Conservation (phyloP, 2,888 invertebrate genomes). For the Parnassius mnemosyne region DNA sequence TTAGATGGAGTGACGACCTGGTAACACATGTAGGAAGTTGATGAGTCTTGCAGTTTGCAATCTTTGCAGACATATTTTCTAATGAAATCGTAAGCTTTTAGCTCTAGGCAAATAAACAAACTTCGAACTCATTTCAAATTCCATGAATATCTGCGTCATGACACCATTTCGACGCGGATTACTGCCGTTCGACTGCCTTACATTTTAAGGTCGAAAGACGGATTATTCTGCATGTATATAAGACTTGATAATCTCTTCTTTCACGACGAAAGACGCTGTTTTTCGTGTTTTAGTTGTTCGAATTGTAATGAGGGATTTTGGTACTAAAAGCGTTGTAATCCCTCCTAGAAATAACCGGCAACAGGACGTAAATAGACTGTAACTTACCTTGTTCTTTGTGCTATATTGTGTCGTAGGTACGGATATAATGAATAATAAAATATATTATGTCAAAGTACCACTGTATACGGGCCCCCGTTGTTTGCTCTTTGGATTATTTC, state of each 20-base stretch:
- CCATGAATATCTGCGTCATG: constrained; percentile 13
- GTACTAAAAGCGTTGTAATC: not conserved
- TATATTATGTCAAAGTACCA: constrained; percentile 1
- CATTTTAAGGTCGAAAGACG: constrained; percentile 15
- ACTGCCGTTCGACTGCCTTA: constrained; percentile 5
- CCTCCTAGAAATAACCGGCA: not conserved
- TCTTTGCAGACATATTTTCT: no score
- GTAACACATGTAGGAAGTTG: no score
- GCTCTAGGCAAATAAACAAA: constrained; percentile 14
- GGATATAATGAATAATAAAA: not conserved
- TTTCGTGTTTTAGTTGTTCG: no score
- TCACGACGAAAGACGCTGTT: not conserved
- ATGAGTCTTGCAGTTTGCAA: no score
- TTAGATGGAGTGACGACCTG: no score
- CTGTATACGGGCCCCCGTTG: not conserved
- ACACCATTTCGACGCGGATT: constrained; percentile 8
- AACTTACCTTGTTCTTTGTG: no score
- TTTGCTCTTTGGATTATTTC: constrained; percentile 8
- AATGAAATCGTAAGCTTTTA: not conserved
- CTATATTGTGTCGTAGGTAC: not conserved
- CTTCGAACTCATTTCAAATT: constrained; percentile 5
- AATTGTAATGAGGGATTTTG: no score
- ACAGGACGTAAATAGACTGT: not conserved
- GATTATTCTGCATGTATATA: not conserved
- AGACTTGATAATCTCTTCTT: not conserved